Evolutionary conservation across 2,113 vertebrate genomes (phyloP), one percentile per base, ranked within the genome.

Genomic region (Ceratotherium simum): DNA sequence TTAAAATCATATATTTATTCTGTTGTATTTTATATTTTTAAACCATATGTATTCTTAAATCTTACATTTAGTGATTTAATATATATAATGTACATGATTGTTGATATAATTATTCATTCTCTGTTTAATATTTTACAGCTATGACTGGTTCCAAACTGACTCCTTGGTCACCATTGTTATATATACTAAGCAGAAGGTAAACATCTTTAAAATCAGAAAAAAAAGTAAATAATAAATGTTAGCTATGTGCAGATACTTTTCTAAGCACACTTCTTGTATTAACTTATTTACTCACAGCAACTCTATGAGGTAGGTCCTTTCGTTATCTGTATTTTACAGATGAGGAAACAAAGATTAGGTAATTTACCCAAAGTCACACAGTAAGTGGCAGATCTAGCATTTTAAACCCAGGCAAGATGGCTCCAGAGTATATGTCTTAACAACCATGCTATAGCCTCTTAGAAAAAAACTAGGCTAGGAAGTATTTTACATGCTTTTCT

Each of bases 131-230:
- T 97, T 96, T 98, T 98, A 82, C 97, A 99, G 99, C 98, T 99
- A 99, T 73, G 99, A 99, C 93, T 99, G 99, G 99, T 99, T 99
- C 98, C 99, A 99, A 94, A 99, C 99, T 36, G 99, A 99, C 29
- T 98, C 69, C 80, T 98, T 97, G 27, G 98, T 99, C 95, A 99
- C 99, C 76, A 27, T 99, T 96, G 98, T 99, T 23, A 96, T 99
- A 98, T 99, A 99, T 91, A 98, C 99, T 92, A 99, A 99, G 98
- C 98, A 99, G 87, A 99, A 99, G 98, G 99, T 99, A 98, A 98
- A 89, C 9, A 0, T 97, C 70, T 97, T 51, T n/a, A 82, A 97
- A 94, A 20, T 76, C 10, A 81, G 73, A 31, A 31, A 86, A 90
- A 69, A 75, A 64, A 79, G 8, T 36, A 79, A 93, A 92, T 48